Evolutionary conservation across 2,113 vertebrate species (phyloP).

Genomic region (Heptranchias perlo): DNA sequence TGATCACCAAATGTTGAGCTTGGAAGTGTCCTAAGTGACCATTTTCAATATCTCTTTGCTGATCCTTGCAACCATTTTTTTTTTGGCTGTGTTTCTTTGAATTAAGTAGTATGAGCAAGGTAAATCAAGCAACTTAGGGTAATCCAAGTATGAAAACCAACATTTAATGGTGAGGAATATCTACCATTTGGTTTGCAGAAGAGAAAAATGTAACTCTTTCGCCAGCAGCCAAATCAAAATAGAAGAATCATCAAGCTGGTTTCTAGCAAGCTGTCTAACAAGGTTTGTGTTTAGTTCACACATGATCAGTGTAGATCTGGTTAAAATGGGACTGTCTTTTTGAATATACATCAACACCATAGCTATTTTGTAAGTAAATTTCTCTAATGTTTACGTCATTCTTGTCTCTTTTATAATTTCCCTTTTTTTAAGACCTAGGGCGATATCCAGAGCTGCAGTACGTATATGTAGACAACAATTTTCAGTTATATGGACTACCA

Average conservation of each 20-base stretch:
- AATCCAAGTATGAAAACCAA: not conserved
- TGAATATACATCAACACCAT: not conserved
- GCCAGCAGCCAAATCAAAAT: not conserved
- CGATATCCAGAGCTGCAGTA: slow-evolving; percentile 84
- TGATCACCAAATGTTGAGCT: not conserved
- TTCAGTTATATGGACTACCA: slow-evolving; percentile 72
- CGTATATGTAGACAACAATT: slow-evolving; percentile 85
- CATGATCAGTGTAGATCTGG: not conserved
- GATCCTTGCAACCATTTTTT: not conserved
- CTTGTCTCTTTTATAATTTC: not conserved
- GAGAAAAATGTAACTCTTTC: not conserved
- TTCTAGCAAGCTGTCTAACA: not conserved
- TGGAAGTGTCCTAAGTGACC: not conserved
- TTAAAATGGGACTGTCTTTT: not conserved
- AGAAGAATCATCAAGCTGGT: not conserved
- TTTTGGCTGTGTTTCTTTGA: not conserved
- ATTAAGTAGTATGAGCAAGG: not conserved
- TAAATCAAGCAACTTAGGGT: not conserved
- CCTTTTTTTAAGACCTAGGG: slow-evolving; percentile 79
- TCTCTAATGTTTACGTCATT: not conserved
- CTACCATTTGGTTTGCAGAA: not conserved
- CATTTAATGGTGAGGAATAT: not conserved
- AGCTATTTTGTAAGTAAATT: not conserved
- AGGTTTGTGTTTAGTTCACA: not conserved
- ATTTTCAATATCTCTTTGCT: not conserved